Conservation (phyloP, 1,140 invertebrate genomes). For the Ceratoteleas bidentatus region DNA sequence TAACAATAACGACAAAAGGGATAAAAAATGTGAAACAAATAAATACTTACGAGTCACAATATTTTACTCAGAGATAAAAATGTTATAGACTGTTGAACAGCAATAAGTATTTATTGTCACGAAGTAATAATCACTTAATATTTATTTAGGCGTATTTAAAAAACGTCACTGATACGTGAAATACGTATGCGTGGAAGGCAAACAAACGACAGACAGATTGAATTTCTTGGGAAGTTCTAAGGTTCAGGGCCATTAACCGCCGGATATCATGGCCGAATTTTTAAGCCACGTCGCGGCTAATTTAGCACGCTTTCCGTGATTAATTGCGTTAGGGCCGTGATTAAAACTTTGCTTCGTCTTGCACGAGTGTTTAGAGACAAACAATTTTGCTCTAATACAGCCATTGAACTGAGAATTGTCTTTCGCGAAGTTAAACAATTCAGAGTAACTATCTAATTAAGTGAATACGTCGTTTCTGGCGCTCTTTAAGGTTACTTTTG, state of each 20-base stretch:
- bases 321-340: constrained; percentile 4
- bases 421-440: neutral
- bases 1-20: too few relatives aligned
- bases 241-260: constrained; percentile 4
- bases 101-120: too few relatives aligned
- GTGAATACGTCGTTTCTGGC: neutral
- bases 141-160: too few relatives aligned
- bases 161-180: too few relatives aligned
- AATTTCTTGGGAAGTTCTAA: constrained; percentile 2
- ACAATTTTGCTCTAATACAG: neutral
- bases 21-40: too few relatives aligned
- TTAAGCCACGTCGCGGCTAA: constrained; percentile 3
- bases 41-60: too few relatives aligned
- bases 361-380: neutral
- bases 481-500: too few relatives aligned
- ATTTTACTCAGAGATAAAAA: too few relatives aligned
- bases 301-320: constrained; percentile 5
- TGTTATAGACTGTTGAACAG: too few relatives aligned
- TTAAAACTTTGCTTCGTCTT: constrained; percentile 2
- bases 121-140: too few relatives aligned
- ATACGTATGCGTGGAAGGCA: neutral
- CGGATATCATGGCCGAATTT: constrained; percentile 3
- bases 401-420: neutral
- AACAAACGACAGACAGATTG: too few relatives aligned
- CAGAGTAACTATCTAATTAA: neutral